Base-by-base conservation (phyloP, 2,797 vertebrate species). In the Galagoides demidoff region DNA sequence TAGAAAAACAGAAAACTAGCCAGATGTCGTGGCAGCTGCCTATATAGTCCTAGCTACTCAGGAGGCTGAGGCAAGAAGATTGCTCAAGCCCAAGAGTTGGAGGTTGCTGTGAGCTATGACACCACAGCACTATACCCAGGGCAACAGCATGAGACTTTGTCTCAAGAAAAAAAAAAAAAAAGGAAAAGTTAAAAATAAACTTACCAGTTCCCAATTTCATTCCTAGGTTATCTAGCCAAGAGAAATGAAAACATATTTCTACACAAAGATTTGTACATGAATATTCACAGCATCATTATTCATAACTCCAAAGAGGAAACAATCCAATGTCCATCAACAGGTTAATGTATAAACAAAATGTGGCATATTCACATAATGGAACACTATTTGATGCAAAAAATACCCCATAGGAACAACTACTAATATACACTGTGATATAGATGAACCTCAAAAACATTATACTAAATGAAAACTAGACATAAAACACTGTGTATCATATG, bases 191-290 rank as follows among this genome's bases (percentile, higher is more conserved):
- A 68, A 95, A 95, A 86, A 43, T 39, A 81, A 74, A 34, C 68
- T 45, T 85, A 81, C 39, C 23, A 43, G 84, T 89, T 11, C 6
- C 52, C 78, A 52, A 31, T 74, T 84, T 31, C 84, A 84, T 70
- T 84, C 37, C 31, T 68, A 84, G 25, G 11, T 86, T 86, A 63
- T 45, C 89, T 73, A n/a, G 12, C 85, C 31, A 82, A 91, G 17
- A 84, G 31, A 96, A 89, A 96, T 59, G 59, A 94, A 92, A 92
- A 68, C 61, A 85, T 34, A 74, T 71, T 16, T 84, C 70, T 25
- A 85, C 34, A 77, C 29, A 34, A 81, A 81, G 66, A 81, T n/a
- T 43, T 85, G 59, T n/a, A 76, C 25, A 81, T 89, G 39, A 61
- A 85, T 94, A 92, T 81, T 94, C 73, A 79, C 31, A 68, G 11